These are phyloP conservation scores for Schizaphis graminum DNA, from an alignment of 2,888 invertebrate genomes.

Conservation along the genomic window DNA sequence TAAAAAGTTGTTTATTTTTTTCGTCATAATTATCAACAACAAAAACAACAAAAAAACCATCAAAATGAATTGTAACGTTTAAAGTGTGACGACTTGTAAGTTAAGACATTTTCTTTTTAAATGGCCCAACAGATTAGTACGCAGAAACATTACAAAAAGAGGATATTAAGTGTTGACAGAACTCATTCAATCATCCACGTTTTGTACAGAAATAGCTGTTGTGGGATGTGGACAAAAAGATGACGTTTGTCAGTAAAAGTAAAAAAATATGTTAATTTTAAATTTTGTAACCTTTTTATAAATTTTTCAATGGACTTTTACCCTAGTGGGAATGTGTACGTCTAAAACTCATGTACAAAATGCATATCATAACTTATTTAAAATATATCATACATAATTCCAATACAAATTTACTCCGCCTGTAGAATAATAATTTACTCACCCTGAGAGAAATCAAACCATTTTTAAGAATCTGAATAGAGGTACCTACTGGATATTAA, in stretches of 20 bases:
- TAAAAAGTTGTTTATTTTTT: slow-evolving; percentile 28
- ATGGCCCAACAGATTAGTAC: slow-evolving; percentile 30
- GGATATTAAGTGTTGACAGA: neutral
- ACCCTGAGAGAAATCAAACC: neutral
- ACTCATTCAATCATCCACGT: slow-evolving; percentile 14
- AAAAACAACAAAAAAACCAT: neutral
- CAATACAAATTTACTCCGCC: neutral
- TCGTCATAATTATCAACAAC: neutral
- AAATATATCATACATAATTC: neutral
- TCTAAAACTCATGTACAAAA: neutral
- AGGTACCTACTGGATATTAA: neutral
- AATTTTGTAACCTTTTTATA: neutral
- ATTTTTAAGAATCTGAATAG: neutral
- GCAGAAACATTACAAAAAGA: neutral
- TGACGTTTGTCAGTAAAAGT: neutral
- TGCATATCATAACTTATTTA: neutral
- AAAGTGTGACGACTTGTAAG: slow-evolving; percentile 8
- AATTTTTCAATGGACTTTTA: neutral
- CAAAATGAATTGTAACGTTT: slow-evolving; percentile 19
- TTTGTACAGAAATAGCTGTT: slow-evolving; percentile 7
- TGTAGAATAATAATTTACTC: neutral
- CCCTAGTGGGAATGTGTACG: neutral
- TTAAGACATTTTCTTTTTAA: slow-evolving; percentile 8
- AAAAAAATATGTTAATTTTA: neutral
- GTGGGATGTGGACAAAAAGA: neutral